Percentiles rank a stretch among this genome's conserved stretches.
Evolutionary conservation across 92 coral and sea anemone species (phyloP).

Genomic region (Parazoanthus darwini): DNA sequence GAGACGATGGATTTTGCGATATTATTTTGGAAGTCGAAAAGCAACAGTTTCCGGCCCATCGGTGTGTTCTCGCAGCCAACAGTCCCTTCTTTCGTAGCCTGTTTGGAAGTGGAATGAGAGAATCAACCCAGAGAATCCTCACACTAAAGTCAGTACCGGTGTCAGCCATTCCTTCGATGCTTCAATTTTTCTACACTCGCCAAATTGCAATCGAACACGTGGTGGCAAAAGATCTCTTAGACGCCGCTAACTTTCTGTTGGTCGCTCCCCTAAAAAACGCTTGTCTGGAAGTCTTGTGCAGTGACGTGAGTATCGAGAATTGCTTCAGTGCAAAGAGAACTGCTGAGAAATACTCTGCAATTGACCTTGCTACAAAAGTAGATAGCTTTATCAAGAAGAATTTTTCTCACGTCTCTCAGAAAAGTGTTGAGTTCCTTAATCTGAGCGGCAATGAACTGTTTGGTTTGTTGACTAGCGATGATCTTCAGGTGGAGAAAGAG

Average conservation of each 20-base stretch:
- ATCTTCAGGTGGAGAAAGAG: constrained; percentile 27
- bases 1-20: constrained; percentile 44
- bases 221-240: constrained; percentile 29
- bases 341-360: constrained; percentile 39
- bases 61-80: constrained; percentile 39
- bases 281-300: constrained; percentile 41
- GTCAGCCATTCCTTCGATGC: constrained; percentile 20
- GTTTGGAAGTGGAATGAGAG: constrained; percentile 38
- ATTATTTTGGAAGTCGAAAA: constrained; percentile 31
- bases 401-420: constrained; percentile 20
- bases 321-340: constrained; percentile 44
- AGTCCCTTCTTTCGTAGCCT: constrained; percentile 42
- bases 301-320: constrained; percentile 21
- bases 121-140: constrained; percentile 25
- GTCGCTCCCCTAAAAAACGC: constrained; percentile 38
- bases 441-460: constrained; percentile 34
- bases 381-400: constrained; percentile 41
- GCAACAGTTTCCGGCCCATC: constrained; percentile 29
- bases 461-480: constrained; percentile 32
- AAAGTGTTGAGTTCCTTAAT: constrained; percentile 31
- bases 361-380: constrained; percentile 36
- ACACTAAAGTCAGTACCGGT: constrained; percentile 23
- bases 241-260: constrained; percentile 29
- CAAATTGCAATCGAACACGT: constrained; percentile 26
- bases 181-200: constrained; percentile 42